phyloP scores from a whole-genome alignment of 2,888 invertebrate genomes.

The Phalangium opilio region DNA sequence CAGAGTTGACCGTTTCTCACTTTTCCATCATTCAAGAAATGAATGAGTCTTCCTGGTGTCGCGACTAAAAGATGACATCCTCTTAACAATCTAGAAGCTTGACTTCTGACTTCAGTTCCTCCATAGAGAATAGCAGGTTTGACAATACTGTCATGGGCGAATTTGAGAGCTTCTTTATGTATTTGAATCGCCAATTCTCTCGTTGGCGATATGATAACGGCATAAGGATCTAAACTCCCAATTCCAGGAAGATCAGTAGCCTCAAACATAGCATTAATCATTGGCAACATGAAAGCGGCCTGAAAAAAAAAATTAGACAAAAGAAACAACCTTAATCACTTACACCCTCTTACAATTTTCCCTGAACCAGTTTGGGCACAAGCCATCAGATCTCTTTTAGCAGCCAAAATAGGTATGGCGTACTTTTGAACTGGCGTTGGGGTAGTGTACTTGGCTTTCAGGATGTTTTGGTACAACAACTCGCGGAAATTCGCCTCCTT shows the following conservation, averaged over 20 bases:
- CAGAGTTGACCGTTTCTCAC: too few species aligned
- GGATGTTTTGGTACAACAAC: slow-evolving; percentile 57
- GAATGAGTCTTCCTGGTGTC: slow-evolving; percentile 53
- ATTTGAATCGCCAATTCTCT: slow-evolving; percentile 83
- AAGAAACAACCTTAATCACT: too few species aligned
- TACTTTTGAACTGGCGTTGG: slow-evolving; percentile 93
- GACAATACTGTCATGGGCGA: slow-evolving; percentile 54
- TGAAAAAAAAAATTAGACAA: too few species aligned
- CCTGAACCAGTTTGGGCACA: slow-evolving; percentile 98
- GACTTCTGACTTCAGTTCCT: slow-evolving; percentile 62
- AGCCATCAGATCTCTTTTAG: slow-evolving; percentile 79
- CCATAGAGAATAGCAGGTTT: slow-evolving; percentile 67
- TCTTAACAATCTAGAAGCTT: slow-evolving; percentile 41
- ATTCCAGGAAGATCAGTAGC: slow-evolving; percentile 17
- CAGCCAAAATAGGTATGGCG: slow-evolving; percentile 65
- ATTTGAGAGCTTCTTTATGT: slow-evolving; percentile 65
- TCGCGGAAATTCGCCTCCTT: slow-evolving; percentile 50
- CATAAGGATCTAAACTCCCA: slow-evolving; percentile 51
- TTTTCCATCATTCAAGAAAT: slow-evolving; percentile 43
- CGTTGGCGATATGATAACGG: slow-evolving; percentile 74
- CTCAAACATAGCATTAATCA: slow-evolving; percentile 51
- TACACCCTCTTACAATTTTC: slow-evolving; percentile 81
- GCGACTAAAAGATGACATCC: slow-evolving; percentile 57
- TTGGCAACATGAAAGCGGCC: slow-evolving; percentile 86
- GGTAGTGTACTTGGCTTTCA: slow-evolving; percentile 57